Percentiles rank a stretch among this genome's conserved stretches.
These are phyloP conservation scores for Lottia scabra DNA, from an alignment of 2,888 invertebrate genomes.

Conservation along the genomic window DNA sequence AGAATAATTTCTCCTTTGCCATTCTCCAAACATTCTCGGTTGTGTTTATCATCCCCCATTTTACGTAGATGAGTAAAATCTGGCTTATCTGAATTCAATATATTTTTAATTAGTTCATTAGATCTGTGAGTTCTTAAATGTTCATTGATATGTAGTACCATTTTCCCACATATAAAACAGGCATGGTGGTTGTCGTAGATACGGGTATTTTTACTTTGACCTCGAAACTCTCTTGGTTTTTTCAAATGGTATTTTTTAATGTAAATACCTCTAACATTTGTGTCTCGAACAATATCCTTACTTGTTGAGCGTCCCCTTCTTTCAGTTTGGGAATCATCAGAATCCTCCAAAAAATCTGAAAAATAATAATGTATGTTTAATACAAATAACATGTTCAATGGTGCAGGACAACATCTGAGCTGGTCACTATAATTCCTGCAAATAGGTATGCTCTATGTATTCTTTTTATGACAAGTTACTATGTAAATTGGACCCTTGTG, in stretches of 20 bases:
- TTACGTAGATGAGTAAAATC: not conserved
- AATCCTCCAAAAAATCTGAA: no score
- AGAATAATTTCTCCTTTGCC: not conserved
- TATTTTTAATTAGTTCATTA: not conserved
- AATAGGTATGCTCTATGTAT: no score
- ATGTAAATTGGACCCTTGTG: no score
- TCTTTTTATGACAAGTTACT: no score
- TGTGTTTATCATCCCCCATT: not conserved
- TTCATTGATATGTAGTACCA: not conserved
- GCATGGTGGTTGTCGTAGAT: not conserved
- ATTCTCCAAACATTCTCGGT: no score
- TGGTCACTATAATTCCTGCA: no score
- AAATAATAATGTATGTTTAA: no score
- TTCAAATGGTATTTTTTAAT: not conserved
- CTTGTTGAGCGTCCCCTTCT: no score
- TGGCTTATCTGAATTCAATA: not conserved
- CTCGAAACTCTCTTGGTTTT: not conserved
- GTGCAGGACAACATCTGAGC: no score
- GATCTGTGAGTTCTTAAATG: slow-evolving; percentile 1
- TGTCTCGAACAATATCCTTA: not conserved
- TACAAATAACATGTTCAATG: no score
- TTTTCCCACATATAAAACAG: not conserved
- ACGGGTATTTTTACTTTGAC: not conserved
- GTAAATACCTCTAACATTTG: not conserved
- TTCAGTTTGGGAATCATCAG: no score